Base-by-base conservation (phyloP, 1,140 invertebrate species). In the Drosophila carrolli region DNA sequence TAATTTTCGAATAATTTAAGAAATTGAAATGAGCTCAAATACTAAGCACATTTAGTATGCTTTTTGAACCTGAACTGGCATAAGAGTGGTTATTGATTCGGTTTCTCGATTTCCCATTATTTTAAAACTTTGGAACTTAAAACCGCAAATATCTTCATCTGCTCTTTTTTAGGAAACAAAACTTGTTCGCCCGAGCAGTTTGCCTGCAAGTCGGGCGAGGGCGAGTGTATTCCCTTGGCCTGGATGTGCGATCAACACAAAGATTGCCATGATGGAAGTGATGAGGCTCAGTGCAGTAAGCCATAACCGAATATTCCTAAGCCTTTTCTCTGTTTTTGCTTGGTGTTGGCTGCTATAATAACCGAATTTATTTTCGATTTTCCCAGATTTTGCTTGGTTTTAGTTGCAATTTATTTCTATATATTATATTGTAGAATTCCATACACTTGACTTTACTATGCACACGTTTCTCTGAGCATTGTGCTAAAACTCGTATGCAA, bases 221-320 rank as follows among this genome's bases (percentile, higher is more conserved):
- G 96, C 53, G 96, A 97, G 93, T 98, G 97, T 92, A 96, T 98
- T 68, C 96, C 97, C 46, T 94, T 97, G 73, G 95, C 96, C 32
- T 98, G 97, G 97, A 96, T 97, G 94, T 98, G 98, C 92, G 97
- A 98, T 93, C 95, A 96, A 90, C 96, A 95, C 91, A 92, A 94
- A 32, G 97, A 98, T 94, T 98, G 98, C 93, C 94, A 94, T 43
- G 97, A 98, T 93, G 96, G 95, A 75, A 97, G 96, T 75, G 98
- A 98, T 93, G 97, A 97, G 91, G 94, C 95, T 93, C 94, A 95
- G 93, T 97, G 97, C 95, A 97, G 97, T 97, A 97, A 97, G 96
- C 61, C 46, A 54, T 41, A 50, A 65, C 43, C 29, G 38, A 75
- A 67, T 71, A 48, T 47, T 43, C 62, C 37, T 19, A 72, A 51